Evolutionary conservation across 1,140 invertebrate genomes (phyloP).

Genomic region (Ditylenchus dipsaci): DNA sequence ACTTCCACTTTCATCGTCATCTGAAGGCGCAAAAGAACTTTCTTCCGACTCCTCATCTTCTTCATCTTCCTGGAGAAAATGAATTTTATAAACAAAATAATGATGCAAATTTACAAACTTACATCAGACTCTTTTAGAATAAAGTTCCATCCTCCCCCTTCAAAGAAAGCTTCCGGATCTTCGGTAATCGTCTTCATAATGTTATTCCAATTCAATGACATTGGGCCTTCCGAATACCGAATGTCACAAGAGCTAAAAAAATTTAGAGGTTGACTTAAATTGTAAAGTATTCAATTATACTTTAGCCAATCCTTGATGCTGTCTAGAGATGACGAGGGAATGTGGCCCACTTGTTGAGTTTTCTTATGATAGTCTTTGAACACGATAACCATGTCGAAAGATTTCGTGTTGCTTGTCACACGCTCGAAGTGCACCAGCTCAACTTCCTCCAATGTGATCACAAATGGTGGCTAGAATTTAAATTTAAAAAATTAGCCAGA

Average conservation of each 20-base stretch:
- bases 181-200: constrained; percentile 99
- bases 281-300: constrained; percentile 62
- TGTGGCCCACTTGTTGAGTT: constrained; percentile 89
- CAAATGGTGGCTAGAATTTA: constrained; percentile 79
- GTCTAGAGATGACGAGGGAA: constrained; percentile 96
- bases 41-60: constrained; percentile 55
- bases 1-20: constrained; percentile 40
- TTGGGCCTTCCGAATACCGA: constrained; percentile 92
- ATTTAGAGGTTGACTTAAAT: background rate
- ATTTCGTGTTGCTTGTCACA: constrained; percentile 95
- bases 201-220: constrained; percentile 97
- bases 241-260: constrained; percentile 78
- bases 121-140: constrained; percentile 80
- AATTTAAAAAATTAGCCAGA: background rate
- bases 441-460: constrained; percentile 92
- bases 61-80: constrained; percentile 53
- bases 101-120: background rate
- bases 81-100: constrained; percentile 57
- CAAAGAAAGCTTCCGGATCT: constrained; percentile 96
- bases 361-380: constrained; percentile 96
- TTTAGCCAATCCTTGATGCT: constrained; percentile 99
- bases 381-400: constrained; percentile 99
- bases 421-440: constrained; percentile 97
- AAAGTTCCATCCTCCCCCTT: constrained; percentile 96
- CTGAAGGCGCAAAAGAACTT: constrained; percentile 43